phyloP scores from a whole-genome alignment of 2,113 vertebrate species.

The Furnarius figulus region DNA sequence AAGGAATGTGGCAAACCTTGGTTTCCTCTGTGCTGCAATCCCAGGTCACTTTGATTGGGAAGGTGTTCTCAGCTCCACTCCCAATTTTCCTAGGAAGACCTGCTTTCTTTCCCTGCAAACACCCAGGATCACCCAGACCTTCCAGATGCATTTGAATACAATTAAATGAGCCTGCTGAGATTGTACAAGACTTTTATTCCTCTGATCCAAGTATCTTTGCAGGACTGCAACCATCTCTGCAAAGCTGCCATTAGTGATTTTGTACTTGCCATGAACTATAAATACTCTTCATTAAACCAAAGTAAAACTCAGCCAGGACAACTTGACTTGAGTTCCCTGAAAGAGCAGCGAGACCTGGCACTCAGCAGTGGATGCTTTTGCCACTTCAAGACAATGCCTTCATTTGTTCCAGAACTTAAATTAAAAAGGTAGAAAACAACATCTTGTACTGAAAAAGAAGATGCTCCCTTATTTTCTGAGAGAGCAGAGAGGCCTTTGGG shows the following conservation, averaged over 20 bases:
- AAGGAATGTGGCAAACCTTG: background rate
- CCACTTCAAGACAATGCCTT: background rate
- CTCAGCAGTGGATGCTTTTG: background rate
- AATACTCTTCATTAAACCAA: background rate
- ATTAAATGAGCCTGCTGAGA: background rate
- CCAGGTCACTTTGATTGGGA: background rate
- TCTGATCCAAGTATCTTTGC: background rate
- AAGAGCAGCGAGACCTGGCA: background rate
- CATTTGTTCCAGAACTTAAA: background rate
- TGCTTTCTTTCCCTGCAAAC: background rate
- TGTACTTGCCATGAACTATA: background rate
- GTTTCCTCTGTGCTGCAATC: background rate
- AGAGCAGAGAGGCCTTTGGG: constrained; percentile 25
- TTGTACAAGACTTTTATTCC: background rate
- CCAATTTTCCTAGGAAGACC: background rate
- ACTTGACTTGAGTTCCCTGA: background rate
- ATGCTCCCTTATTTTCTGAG: constrained; percentile 23
- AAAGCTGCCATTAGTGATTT: background rate
- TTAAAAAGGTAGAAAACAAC: background rate
- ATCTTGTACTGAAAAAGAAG: background rate
- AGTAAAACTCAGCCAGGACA: background rate
- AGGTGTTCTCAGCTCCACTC: background rate
- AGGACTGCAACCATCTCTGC: background rate
- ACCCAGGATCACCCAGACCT: background rate
- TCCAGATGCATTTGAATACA: background rate